Base-by-base conservation (phyloP, 2,888 invertebrate species). In the Pinctada fucata region DNA sequence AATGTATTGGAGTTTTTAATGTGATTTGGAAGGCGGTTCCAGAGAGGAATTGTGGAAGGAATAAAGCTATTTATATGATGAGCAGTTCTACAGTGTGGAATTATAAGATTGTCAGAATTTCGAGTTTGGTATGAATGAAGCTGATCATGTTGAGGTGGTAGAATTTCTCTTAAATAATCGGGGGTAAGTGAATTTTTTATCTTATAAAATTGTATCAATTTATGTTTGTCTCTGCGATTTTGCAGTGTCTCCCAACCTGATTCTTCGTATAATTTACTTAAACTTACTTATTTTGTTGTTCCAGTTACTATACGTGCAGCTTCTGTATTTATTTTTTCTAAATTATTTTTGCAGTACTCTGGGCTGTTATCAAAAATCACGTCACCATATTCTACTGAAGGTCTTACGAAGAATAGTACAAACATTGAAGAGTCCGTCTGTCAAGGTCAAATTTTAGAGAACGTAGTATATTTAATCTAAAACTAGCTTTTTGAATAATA, bases 21-120 rank as follows among this genome's bases (percentile, higher is more conserved):
- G 58, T 58, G 58, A 58, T 58, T 58, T 10, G 58, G 13, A 58
- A 58, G 58, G 13, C 58, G 58, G 58, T 58, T 58, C 58, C 58
- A 58, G 58, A 58, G 58, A 58, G 58, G 58, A 58, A 58, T 58
- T 58, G 58, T 58, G 58, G 58, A 58, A 13, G 58, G 58, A 58
- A 58, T 58, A 58, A 1, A 58, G 58, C 58, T 58, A 10, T 58
- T 58, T 10, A 58, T 58, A 13, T 58, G 58, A 13, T 58, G 58
- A 58, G 58, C 13, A 58, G 58, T 58, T 58, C 58, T 58, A 13
- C 6, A 58, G 8, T 58, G 58, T 58, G 58, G 58, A 58, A 58
- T 58, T 10, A 58, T 13, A 13, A 58, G 13, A 13, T 58, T 58
- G 13, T 58, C 58, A 13, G 58, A 58, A 13, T 58, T 58, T 58